Conservation (phyloP, 2,113 vertebrate species). For the Epinephelus fuscoguttatus region DNA sequence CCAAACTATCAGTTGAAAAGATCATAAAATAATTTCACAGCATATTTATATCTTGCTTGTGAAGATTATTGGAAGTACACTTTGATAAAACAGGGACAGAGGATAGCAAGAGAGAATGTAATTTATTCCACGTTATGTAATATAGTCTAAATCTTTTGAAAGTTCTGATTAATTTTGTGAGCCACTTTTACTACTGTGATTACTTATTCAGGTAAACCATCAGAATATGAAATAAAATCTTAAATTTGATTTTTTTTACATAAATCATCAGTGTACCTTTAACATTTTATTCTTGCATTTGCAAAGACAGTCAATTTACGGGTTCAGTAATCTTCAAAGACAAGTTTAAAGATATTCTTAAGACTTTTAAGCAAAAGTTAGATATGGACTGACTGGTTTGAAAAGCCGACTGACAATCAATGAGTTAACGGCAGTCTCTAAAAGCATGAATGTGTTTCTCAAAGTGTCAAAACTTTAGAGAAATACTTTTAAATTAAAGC, state of each 20-base stretch:
- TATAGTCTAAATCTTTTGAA: not conserved
- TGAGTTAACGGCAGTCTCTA: not conserved
- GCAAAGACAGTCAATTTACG: conserved; percentile 18
- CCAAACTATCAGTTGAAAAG: conserved; percentile 44
- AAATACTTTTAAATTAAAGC: conserved; percentile 24
- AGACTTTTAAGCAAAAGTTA: not conserved
- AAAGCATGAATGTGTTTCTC: not conserved
- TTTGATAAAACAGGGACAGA: not conserved
- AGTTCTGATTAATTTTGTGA: conserved; percentile 19
- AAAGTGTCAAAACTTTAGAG: conserved; percentile 4
- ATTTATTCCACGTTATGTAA: conserved; percentile 34
- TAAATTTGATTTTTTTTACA: not conserved
- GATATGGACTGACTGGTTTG: not conserved
- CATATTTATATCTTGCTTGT: conserved; percentile 11
- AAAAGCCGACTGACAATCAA: conserved; percentile 16
- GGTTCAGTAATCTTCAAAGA: conserved; percentile 21
- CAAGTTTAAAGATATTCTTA: not conserved
- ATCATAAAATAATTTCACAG: conserved; percentile 57
- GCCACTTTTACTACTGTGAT: not conserved
- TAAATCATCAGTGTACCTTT: not conserved
- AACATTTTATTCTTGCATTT: conserved; percentile 4
- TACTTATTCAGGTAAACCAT: not conserved
- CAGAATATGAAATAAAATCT: not conserved
- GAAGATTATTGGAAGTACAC: conserved; percentile 28
- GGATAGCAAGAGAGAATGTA: conserved; percentile 1